Evolutionary conservation across 2,797 vertebrate species (phyloP).

Genomic region (Dromococcyx pavoninus): DNA sequence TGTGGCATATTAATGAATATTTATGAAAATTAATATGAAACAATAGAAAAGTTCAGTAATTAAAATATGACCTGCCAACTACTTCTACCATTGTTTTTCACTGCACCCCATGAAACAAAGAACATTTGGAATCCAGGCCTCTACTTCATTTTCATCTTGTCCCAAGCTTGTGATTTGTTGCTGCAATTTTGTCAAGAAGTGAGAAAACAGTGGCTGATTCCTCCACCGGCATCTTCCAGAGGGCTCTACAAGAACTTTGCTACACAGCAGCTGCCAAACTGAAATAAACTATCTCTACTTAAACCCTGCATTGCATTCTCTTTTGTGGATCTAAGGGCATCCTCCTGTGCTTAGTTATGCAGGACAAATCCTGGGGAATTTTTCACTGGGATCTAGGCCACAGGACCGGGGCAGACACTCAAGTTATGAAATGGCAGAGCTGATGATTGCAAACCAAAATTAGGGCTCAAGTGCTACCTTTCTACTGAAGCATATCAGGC

Average conservation of each 20-base stretch:
- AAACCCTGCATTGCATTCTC: neutral
- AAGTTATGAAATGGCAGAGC: neutral
- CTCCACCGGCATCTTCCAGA: neutral
- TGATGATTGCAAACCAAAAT: neutral
- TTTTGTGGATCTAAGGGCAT: neutral
- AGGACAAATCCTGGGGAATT: neutral
- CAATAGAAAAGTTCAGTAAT: neutral
- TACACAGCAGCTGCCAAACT: neutral
- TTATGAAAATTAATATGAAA: slow-evolving; percentile 43
- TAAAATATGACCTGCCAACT: slow-evolving; percentile 38
- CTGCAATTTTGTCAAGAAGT: neutral
- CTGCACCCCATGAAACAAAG: neutral
- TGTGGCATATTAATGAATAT: slow-evolving; percentile 31
- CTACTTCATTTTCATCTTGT: slow-evolving; percentile 29
- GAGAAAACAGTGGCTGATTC: neutral
- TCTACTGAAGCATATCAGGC: neutral
- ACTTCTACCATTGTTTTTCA: slow-evolving; percentile 32
- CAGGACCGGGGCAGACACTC: neutral
- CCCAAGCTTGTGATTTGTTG: slow-evolving; percentile 1
- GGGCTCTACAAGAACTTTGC: neutral
- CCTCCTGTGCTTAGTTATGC: neutral
- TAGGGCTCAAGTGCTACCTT: neutral
- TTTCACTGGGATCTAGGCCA: neutral
- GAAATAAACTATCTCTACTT: neutral
- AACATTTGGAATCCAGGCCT: slow-evolving; percentile 12